These are phyloP conservation scores for Xyrichtys novacula DNA, from an alignment of 2,797 vertebrate genomes.

Conservation along the genomic window DNA sequence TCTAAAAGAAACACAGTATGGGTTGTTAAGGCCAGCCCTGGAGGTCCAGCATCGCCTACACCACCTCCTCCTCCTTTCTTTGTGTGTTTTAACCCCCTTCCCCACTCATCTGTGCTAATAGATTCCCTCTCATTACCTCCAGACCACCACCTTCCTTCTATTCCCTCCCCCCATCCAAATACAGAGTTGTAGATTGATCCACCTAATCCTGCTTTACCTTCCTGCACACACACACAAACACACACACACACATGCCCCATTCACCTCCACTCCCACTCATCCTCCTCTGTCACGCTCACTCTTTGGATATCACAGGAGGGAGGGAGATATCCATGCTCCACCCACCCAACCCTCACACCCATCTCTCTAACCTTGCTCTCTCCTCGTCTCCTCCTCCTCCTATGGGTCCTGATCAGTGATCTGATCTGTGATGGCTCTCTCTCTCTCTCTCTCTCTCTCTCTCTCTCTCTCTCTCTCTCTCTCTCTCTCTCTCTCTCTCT, in stretches of 20 bases:
- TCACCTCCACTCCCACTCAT: constrained; percentile 37
- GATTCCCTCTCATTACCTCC: constrained; percentile 68
- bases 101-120: constrained; percentile 52
- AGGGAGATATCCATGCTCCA: constrained; percentile 24
- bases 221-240: constrained; percentile 34
- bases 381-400: constrained; percentile 47
- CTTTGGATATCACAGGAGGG: constrained; percentile 53
- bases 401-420: constrained; percentile 75
- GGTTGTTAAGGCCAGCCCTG: constrained; percentile 59
- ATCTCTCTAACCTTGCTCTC: constrained; percentile 63
- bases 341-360: constrained; percentile 58
- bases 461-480: constrained; percentile 17
- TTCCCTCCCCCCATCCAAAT: constrained; percentile 71
- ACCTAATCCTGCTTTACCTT: constrained; percentile 63
- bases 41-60: constrained; percentile 44
- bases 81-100: constrained; percentile 53
- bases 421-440: constrained; percentile 81
- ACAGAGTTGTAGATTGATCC: constrained; percentile 61
- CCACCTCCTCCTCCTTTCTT: constrained; percentile 54
- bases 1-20: constrained; percentile 51
- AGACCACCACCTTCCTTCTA: constrained; percentile 61
- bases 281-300: constrained; percentile 46
- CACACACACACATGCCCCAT: constrained; percentile 4
- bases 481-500: constrained; percentile 12
- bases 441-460: constrained; percentile 40